phyloP scores from a whole-genome alignment of 2,888 invertebrate genomes.

The Rhamphomyia laevipes region DNA sequence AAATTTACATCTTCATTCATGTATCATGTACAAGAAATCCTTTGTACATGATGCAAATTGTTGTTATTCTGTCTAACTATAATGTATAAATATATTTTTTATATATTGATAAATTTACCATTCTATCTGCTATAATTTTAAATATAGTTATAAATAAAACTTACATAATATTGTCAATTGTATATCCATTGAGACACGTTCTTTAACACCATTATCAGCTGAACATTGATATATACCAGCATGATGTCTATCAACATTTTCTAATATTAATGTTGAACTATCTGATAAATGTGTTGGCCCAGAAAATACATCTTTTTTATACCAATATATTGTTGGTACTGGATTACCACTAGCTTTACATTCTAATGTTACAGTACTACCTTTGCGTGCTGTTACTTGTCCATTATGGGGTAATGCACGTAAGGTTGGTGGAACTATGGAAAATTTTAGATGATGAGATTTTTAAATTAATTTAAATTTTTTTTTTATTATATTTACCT shows the following conservation, averaged over 20 bases:
- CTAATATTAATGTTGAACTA: constrained; percentile 40
- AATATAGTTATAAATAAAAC: constrained; percentile 21
- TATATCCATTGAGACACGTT: constrained; percentile 41
- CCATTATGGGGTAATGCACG: constrained; percentile 51
- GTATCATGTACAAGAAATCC: no score
- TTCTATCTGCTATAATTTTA: neutral
- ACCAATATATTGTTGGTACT: constrained; percentile 59
- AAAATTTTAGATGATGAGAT: neutral
- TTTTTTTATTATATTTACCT: constrained; percentile 21
- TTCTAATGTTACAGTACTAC: constrained; percentile 55
- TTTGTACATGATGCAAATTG: no score
- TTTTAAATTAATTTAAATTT: neutral
- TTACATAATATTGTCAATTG: constrained; percentile 43
- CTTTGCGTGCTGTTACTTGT: constrained; percentile 55
- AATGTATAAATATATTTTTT: no score
- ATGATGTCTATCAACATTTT: constrained; percentile 42
- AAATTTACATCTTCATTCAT: no score
- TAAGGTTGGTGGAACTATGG: constrained; percentile 52
- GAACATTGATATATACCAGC: constrained; percentile 43
- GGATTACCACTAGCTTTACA: constrained; percentile 62
- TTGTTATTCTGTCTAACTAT: no score
- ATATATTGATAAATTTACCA: no score
- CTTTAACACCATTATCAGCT: constrained; percentile 43
- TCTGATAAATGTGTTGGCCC: constrained; percentile 38
- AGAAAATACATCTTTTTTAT: constrained; percentile 42